phyloP scores from a whole-genome alignment of 1,140 invertebrate species.

The Neodiprion lecontei region DNA sequence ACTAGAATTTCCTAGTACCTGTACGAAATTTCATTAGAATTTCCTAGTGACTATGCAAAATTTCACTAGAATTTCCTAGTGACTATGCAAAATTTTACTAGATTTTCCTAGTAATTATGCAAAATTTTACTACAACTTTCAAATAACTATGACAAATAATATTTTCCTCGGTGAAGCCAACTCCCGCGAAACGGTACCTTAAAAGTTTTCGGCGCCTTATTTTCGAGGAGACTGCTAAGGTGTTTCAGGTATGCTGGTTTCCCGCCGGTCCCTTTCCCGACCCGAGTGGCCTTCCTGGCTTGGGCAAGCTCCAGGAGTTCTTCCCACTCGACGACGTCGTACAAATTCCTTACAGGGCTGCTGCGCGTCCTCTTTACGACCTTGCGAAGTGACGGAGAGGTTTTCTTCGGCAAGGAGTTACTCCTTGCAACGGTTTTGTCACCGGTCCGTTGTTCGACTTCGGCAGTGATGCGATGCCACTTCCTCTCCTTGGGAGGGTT shows the following conservation, averaged over 20 bases:
- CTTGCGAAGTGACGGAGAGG: conserved; percentile 20
- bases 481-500: conserved; percentile 46
- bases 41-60: no score
- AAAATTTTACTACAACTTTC: no score
- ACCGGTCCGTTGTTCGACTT: conserved; percentile 34
- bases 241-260: conserved; percentile 57
- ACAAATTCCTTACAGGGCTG: conserved; percentile 37
- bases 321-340: conserved; percentile 59
- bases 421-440: conserved; percentile 16
- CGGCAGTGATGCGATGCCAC: conserved; percentile 50
- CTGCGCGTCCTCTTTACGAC: conserved; percentile 24
- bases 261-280: conserved; percentile 18
- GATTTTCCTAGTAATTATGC: no score
- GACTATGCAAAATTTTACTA: no score
- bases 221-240: conserved; percentile 46
- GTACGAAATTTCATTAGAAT: no score
- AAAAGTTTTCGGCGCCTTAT: conserved; percentile 37
- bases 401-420: conserved; percentile 34
- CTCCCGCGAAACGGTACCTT: conserved; percentile 21
- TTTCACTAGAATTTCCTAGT: no score
- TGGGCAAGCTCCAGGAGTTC: conserved; percentile 65
- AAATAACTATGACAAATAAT: no score
- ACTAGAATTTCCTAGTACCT: no score
- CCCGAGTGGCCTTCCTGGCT: conserved; percentile 52
- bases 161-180: no score